Evolutionary conservation across 2,888 invertebrate genomes (phyloP), one percentile per base, ranked within the genome.

Genomic region (Cantharis rufa): DNA sequence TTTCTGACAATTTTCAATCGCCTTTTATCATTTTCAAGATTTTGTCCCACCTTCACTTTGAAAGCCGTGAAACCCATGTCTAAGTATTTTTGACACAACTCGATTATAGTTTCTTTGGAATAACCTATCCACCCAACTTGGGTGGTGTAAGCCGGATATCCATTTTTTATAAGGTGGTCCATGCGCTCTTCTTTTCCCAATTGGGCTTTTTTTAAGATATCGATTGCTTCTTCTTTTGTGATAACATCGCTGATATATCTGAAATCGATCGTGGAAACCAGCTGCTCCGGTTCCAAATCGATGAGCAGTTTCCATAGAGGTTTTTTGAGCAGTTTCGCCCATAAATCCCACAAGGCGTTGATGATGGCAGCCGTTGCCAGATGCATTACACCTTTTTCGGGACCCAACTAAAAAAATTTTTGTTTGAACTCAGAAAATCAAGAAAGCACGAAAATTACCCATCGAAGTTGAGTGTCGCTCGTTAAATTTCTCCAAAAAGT

Each of bases 341-440:
- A 97, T 72, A 97, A 88, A 87, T 98, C 98, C 97, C 97, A 98
- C 2, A 97, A 87, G 1, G 96, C 94, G 87, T 97, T 98, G n/a
- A 96, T 88, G 72, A 97, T 92, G 10, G 96, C 97, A 0, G 96
- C 96, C 2, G 93, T 93, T 0, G 97, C 97, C 81, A 98, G 89
- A 88, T 97, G 97, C 11, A 92, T 93, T 0, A 95, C 97, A 10
- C 97, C 97, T 88, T 97, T 97, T 86, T 97, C 96, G 11, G 97
- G 97, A 1, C 97, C 97, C 71, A 97, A 91, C 96, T 95, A 85
- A 74, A 85, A 74, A 82, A 82, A 69, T 24, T 10, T n/a, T 21
- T 21, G 15, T 2, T 13, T 27, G 18, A 18, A 13, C 15, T 15
- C 0, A 28, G 15, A 16, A 69, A 69, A 32, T 1, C 9, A 66